These are phyloP conservation scores for Collichthys lucidus DNA, from an alignment of 2,113 vertebrate species.

Conservation along the genomic window DNA sequence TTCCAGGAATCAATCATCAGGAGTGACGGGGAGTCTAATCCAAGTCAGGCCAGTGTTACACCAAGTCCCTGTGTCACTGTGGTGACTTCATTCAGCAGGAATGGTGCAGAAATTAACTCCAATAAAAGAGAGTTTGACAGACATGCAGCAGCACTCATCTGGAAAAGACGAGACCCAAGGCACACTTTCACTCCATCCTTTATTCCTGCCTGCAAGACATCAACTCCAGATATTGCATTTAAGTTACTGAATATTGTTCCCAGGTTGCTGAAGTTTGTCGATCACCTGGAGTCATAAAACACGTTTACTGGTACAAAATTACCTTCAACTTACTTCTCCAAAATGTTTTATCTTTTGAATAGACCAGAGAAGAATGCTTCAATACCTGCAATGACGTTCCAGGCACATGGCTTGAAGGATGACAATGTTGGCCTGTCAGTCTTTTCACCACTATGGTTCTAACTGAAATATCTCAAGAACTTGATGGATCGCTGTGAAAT, in stretches of 20 bases:
- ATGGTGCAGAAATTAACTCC: conserved; percentile 17
- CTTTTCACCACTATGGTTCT: too few species aligned
- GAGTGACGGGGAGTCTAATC: background rate
- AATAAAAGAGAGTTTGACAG: background rate
- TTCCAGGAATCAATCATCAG: conserved; percentile 10
- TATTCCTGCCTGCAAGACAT: background rate
- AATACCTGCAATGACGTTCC: too few species aligned
- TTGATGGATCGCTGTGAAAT: too few species aligned
- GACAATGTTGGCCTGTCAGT: too few species aligned
- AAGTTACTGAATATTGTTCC: background rate
- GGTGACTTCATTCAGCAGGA: conserved; percentile 47
- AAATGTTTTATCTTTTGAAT: background rate
- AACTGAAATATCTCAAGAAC: too few species aligned
- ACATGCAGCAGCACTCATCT: conserved; percentile 9
- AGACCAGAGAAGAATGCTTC: too few species aligned
- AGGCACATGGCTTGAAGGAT: too few species aligned
- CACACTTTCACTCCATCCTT: background rate
- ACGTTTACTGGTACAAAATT: background rate
- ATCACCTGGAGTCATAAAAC: too few species aligned
- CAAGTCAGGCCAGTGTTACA: conserved; percentile 6
- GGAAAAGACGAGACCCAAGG: background rate
- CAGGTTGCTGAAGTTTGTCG: background rate
- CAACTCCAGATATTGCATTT: background rate
- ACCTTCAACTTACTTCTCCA: too few species aligned
- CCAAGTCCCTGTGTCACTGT: conserved; percentile 16